Evolutionary conservation across 2,888 invertebrate species (phyloP), one percentile per base, ranked within the genome.

Genomic region (Thereva unica): DNA sequence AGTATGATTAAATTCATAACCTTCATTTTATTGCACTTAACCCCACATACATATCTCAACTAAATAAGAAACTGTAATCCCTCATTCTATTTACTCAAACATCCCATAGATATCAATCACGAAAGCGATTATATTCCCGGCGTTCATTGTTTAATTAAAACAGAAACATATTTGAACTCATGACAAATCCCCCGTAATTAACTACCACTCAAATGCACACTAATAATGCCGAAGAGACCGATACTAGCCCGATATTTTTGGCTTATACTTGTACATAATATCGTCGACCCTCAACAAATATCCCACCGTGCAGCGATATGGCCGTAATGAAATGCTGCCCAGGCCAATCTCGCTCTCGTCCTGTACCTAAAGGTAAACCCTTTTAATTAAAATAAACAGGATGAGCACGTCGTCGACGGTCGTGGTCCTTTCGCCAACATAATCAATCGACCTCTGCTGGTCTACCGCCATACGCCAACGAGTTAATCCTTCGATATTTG

Each of bases 311-410:
- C 8, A 23, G 7, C 35, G 23, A 6, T 23, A 34, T 50, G 2
- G 23, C 5, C 50, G 9, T 35, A 50, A 50, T 50, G n/a, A 50
- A 34, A 50, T 6, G 7, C 50, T 12, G 34, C 23, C 1, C 23
- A 23, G 7, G 50, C 50, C 23, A 50, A 50, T 50, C 23, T 23
- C 23, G 2, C 23, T 23, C 23, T 23, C 23, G 34, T 23, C 50
- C 9, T 9, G 34, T 47, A 5, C 50, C 9, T 6, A 34, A 34
- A 50, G 35, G 50, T 50, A 50, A 50, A 50, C 50, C 50, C 50
- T 50, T 50, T 50, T 50, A 50, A 50, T 50, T 50, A 50, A 50
- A 12, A 35, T 34, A 50, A 50, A 50, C 50, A 50, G 50, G 35
- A 50, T 50, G 23, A 34, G 6, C 4, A 23, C 50, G 35, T 50